Conservation (phyloP, 2,797 vertebrate species). For the Siniperca undulata region DNA sequence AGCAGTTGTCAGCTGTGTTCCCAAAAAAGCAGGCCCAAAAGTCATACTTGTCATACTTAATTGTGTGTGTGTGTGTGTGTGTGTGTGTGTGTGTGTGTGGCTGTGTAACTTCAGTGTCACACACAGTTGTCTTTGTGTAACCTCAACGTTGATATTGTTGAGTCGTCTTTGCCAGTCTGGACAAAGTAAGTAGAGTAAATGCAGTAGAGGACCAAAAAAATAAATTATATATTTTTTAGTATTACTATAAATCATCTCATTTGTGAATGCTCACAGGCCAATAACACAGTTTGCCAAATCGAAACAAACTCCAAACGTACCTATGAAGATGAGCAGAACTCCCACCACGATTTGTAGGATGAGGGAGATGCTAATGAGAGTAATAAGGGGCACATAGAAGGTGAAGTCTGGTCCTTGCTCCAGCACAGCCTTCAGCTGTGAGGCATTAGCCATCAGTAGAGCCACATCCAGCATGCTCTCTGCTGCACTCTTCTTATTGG, state of each 20-base stretch:
- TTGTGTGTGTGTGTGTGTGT: too few relatives aligned
- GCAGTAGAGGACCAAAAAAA: neutral
- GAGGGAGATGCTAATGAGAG: conserved; percentile 93
- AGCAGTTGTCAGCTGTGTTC: neutral
- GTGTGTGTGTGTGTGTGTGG: too few relatives aligned
- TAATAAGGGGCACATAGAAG: conserved; percentile 90
- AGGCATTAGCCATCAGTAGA: conserved; percentile 97
- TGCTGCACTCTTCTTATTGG: conserved; percentile 97
- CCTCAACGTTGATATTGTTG: neutral
- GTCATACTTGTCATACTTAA: neutral
- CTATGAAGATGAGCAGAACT: conserved; percentile 95
- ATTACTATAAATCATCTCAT: neutral
- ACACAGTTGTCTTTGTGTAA: neutral
- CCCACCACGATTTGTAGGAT: conserved; percentile 92
- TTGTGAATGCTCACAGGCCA: neutral
- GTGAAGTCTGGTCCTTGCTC: conserved; percentile 88
- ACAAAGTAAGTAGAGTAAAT: neutral
- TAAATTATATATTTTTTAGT: neutral
- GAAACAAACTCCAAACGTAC: conserved; percentile 78
- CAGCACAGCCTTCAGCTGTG: conserved; percentile 95
- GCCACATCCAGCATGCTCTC: conserved; percentile 99
- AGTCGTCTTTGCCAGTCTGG: neutral
- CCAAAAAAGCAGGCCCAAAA: neutral
- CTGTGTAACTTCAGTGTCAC: neutral
- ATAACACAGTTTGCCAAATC: neutral